Evolutionary conservation across 2,797 vertebrate species (phyloP).

Genomic region (Gastrophryne carolinensis): DNA sequence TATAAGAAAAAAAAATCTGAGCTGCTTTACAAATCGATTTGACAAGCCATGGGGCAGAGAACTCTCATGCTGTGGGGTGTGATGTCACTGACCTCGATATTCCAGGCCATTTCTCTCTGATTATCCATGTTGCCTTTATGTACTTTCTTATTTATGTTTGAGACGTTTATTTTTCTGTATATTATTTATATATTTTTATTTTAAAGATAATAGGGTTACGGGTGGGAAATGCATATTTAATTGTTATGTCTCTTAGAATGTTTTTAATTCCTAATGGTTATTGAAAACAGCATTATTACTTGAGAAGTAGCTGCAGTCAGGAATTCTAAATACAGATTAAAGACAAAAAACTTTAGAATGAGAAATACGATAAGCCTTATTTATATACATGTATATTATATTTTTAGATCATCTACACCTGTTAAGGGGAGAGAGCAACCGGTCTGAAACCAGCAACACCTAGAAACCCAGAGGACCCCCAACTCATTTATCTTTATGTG

Average conservation of each 20-base stretch:
- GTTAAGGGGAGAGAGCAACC: not conserved
- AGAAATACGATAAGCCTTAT: not conserved
- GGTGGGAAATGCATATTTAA: slow-evolving; percentile 50
- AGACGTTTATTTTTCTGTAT: slow-evolving; percentile 52
- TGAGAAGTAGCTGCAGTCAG: slow-evolving; percentile 13
- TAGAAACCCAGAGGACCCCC: not conserved
- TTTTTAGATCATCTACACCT: slow-evolving; percentile 10
- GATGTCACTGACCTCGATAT: slow-evolving; percentile 29
- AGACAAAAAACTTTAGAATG: not conserved
- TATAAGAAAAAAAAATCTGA: slow-evolving; percentile 18
- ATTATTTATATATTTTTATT: slow-evolving; percentile 55
- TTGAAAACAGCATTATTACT: slow-evolving; percentile 36
- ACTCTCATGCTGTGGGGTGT: slow-evolving; percentile 3
- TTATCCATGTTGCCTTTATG: slow-evolving; percentile 27
- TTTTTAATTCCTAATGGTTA: slow-evolving; percentile 25
- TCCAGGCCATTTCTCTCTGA: slow-evolving; percentile 32
- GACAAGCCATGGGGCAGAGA: slow-evolving; percentile 25
- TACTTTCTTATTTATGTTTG: slow-evolving; percentile 51
- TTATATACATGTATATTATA: not conserved
- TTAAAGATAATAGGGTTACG: slow-evolving; percentile 47
- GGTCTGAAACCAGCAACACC: not conserved
- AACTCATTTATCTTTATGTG: too few species aligned
- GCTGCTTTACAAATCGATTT: slow-evolving; percentile 39
- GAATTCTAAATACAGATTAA: slow-evolving; percentile 19
- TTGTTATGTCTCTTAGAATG: slow-evolving; percentile 9